These are phyloP conservation scores for Lochmaea capreae DNA, from an alignment of 2,888 invertebrate species.

Conservation along the genomic window DNA sequence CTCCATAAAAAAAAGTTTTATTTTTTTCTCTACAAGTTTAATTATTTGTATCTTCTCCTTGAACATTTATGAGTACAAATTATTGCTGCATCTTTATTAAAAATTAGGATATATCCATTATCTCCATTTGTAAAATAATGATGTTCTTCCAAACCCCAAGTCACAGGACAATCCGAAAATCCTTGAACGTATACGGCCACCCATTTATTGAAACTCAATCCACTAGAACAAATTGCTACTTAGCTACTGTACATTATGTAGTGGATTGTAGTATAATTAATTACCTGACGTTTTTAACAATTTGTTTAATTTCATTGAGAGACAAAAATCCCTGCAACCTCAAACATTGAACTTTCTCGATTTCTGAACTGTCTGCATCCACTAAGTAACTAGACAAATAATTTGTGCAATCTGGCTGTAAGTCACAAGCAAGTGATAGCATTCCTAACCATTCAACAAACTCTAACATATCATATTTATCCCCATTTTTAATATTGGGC, in stretches of 20 bases:
- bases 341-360: slow-evolving; percentile 62
- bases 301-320: slow-evolving; percentile 58
- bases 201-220: slow-evolving; percentile 59
- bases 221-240: background rate
- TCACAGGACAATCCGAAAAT: slow-evolving; percentile 68
- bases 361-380: slow-evolving; percentile 55
- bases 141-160: slow-evolving; percentile 67
- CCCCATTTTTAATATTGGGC: slow-evolving; percentile 47
- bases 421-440: slow-evolving; percentile 65
- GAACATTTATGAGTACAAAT: slow-evolving; percentile 62
- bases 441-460: slow-evolving; percentile 71
- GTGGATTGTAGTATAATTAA: slow-evolving; percentile 19
- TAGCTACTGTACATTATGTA: background rate
- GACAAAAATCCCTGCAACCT: slow-evolving; percentile 69
- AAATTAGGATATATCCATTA: slow-evolving; percentile 66
- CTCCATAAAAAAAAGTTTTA: no score
- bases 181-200: slow-evolving; percentile 69
- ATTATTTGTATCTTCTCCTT: slow-evolving; percentile 56
- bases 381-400: slow-evolving; percentile 64
- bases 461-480: slow-evolving; percentile 56
- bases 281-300: slow-evolving; percentile 49
- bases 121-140: slow-evolving; percentile 67
- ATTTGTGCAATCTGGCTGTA: slow-evolving; percentile 53
- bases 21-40: background rate
- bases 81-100: slow-evolving; percentile 59